Percentiles rank a stretch among this genome's conserved stretches.
These are phyloP conservation scores for Ptychadena robeensis DNA, from an alignment of 2,797 vertebrate genomes.

Conservation along the genomic window DNA sequence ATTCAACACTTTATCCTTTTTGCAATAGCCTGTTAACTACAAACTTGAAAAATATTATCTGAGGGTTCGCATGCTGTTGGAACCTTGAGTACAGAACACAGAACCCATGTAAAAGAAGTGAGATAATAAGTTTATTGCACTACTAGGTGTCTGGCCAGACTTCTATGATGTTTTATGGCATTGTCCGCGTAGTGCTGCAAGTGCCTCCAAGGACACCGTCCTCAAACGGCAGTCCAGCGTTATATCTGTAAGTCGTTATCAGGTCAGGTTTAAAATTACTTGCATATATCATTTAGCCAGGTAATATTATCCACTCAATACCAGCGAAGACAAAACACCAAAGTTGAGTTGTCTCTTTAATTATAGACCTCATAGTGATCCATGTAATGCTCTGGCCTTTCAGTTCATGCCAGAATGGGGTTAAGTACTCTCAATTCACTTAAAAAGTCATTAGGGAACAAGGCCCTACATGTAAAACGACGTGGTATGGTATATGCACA, in stretches of 20 bases:
- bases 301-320: slow-evolving; percentile 29
- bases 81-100: neutral
- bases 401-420: slow-evolving; percentile 15
- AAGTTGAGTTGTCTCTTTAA: slow-evolving; percentile 49
- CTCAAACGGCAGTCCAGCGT: neutral
- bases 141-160: neutral
- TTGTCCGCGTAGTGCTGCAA: neutral
- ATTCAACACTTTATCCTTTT: too few relatives aligned
- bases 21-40: too few relatives aligned
- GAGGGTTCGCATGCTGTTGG: neutral
- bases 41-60: too few relatives aligned
- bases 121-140: neutral
- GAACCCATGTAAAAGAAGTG: neutral
- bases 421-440: slow-evolving; percentile 25
- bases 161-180: slow-evolving; percentile 1
- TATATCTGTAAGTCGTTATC: slow-evolving; percentile 49
- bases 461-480: neutral
- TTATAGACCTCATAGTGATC: slow-evolving; percentile 39
- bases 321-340: slow-evolving; percentile 38
- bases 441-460: neutral
- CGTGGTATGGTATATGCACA: neutral
- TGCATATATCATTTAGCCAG: slow-evolving; percentile 47
- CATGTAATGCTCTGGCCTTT: slow-evolving; percentile 19
- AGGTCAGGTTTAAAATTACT: slow-evolving; percentile 57
- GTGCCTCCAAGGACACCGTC: slow-evolving; percentile 2